These are phyloP conservation scores for Halcyon chelicuti DNA, from an alignment of 2,797 vertebrate genomes.

Conservation along the genomic window DNA sequence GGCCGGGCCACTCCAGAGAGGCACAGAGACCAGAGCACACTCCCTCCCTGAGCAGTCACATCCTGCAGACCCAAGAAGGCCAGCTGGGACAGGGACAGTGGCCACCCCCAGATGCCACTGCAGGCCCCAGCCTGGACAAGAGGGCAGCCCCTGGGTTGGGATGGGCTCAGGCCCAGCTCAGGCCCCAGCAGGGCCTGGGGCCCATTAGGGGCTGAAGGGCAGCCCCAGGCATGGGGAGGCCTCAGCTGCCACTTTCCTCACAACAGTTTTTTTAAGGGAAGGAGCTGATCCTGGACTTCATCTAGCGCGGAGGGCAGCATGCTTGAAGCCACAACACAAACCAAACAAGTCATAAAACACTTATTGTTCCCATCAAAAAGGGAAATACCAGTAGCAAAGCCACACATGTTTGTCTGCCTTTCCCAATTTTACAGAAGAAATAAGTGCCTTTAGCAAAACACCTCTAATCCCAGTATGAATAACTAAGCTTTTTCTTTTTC, in stretches of 20 bases:
- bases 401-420: not conserved
- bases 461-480: not conserved
- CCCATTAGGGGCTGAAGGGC: not conserved
- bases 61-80: rapidly evolving
- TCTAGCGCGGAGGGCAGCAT: not conserved
- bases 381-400: not conserved
- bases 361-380: not conserved
- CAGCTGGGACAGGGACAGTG: rapidly evolving
- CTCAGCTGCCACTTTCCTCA: not conserved
- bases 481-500: not conserved
- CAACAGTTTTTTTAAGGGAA: not conserved
- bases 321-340: rapidly evolving
- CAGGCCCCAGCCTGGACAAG: too few relatives aligned
- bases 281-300: not conserved
- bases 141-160: too few relatives aligned
- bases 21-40: rapidly evolving
- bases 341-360: not conserved
- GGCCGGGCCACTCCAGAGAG: rapidly evolving
- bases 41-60: too few relatives aligned
- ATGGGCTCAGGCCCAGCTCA: rapidly evolving
- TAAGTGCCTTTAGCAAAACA: not conserved
- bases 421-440: not conserved
- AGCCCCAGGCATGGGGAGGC: not conserved
- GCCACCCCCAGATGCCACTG: too few relatives aligned
- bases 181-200: not conserved